Evolutionary conservation across 2,113 vertebrate genomes (phyloP).

Genomic region (Myiozetetes cayanensis): DNA sequence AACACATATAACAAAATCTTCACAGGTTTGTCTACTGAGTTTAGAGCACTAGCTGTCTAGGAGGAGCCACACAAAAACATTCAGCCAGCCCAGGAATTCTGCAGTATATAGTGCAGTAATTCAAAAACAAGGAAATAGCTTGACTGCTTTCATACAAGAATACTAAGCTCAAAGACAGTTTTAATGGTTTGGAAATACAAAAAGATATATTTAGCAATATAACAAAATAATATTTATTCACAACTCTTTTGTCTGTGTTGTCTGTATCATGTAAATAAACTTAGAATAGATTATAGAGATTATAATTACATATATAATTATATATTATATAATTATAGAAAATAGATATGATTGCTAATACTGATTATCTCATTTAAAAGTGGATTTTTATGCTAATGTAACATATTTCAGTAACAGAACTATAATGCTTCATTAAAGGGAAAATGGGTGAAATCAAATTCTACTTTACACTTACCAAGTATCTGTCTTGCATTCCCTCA

Average conservation of each 20-base stretch:
- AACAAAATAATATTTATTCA: not conserved
- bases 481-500: not conserved
- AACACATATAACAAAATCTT: not conserved
- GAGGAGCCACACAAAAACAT: not conserved
- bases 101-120: not conserved
- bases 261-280: not conserved
- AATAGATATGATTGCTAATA: not conserved
- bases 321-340: not conserved
- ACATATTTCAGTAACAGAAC: not conserved
- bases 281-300: not conserved
- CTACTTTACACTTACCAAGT: not conserved
- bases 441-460: conserved; percentile 34
- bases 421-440: not conserved
- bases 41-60: not conserved
- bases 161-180: not conserved
- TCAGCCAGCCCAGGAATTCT: not conserved
- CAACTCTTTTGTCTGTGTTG: not conserved
- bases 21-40: not conserved
- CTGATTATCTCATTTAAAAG: not conserved
- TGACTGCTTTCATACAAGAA: not conserved
- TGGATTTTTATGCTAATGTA: conserved; percentile 15
- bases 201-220: not conserved
- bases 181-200: not conserved
- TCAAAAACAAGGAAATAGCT: not conserved
- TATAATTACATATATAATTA: not conserved